Evolutionary conservation across 1,140 invertebrate genomes (phyloP).

Genomic region (Copidosoma floridanum): DNA sequence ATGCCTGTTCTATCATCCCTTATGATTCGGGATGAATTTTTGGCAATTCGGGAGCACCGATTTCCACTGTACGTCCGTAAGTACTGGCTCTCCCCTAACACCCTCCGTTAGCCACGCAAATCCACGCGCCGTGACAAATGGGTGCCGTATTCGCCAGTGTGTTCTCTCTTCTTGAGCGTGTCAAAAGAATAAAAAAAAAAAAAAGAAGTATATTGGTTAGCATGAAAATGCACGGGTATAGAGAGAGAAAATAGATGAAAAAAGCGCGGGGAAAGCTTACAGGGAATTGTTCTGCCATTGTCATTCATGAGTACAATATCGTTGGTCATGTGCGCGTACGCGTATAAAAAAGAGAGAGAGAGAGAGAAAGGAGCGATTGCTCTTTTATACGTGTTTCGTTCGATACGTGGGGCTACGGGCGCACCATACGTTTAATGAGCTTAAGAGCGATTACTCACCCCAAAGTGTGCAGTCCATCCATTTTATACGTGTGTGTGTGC

Average conservation of each 20-base stretch:
- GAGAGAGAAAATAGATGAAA: too few relatives aligned
- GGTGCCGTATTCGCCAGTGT: too few relatives aligned
- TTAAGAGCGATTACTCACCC: constrained; percentile 39
- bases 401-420: constrained; percentile 1
- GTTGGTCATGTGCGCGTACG: too few relatives aligned
- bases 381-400: not conserved
- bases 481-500: too few relatives aligned
- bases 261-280: too few relatives aligned
- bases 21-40: too few relatives aligned
- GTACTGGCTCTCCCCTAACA: too few relatives aligned
- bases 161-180: not conserved
- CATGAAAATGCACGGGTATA: constrained; percentile 13
- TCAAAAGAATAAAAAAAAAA: not conserved
- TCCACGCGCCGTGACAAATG: constrained; percentile 7
- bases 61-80: not conserved
- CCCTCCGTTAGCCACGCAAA: not conserved
- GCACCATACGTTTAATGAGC: constrained; percentile 14
- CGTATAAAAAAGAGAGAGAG: too few relatives aligned
- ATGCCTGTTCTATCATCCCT: too few relatives aligned
- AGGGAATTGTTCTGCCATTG: too few relatives aligned
- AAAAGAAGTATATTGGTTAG: not conserved
- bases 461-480: too few relatives aligned
- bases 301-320: constrained; percentile 25
- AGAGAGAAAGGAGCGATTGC: not conserved
- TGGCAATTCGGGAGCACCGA: not conserved